Conservation (phyloP, 1,140 invertebrate genomes). For the Drosophila sucinea region DNA sequence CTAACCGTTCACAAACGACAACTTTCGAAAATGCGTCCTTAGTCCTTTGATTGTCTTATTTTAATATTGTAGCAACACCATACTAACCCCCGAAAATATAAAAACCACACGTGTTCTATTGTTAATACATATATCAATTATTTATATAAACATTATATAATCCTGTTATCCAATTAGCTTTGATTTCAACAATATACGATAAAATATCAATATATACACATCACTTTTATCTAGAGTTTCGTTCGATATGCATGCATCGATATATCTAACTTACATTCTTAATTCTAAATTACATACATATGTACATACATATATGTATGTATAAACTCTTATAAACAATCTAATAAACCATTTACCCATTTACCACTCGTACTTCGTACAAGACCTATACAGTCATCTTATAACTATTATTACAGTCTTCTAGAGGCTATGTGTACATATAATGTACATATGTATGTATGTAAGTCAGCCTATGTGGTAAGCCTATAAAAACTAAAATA, state of each 20-base stretch:
- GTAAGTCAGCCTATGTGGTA: neutral
- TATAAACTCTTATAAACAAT: too few relatives aligned
- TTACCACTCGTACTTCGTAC: neutral
- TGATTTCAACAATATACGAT: constrained; percentile 5
- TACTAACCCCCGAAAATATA: constrained; percentile 48
- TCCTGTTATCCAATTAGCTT: constrained; percentile 42
- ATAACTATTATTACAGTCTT: neutral
- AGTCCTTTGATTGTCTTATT: constrained; percentile 31
- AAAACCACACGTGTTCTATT: constrained; percentile 37
- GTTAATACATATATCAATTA: constrained; percentile 57
- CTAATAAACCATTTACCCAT: neutral
- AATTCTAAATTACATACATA: neutral
- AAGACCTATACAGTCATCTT: neutral
- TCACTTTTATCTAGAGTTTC: constrained; percentile 1
- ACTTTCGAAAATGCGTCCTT: constrained; percentile 34
- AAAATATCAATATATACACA: neutral
- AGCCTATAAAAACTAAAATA: neutral
- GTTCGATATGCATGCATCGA: constrained; percentile 10
- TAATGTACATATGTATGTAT: neutral
- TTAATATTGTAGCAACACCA: constrained; percentile 59
- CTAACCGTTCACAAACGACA: constrained; percentile 20
- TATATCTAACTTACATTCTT: neutral
- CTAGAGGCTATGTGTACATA: neutral
- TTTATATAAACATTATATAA: constrained; percentile 52
- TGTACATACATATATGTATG: neutral